Evolutionary conservation across 2,797 vertebrate species (phyloP), one percentile per base, ranked within the genome.

Genomic region (Tolypeutes matacus): DNA sequence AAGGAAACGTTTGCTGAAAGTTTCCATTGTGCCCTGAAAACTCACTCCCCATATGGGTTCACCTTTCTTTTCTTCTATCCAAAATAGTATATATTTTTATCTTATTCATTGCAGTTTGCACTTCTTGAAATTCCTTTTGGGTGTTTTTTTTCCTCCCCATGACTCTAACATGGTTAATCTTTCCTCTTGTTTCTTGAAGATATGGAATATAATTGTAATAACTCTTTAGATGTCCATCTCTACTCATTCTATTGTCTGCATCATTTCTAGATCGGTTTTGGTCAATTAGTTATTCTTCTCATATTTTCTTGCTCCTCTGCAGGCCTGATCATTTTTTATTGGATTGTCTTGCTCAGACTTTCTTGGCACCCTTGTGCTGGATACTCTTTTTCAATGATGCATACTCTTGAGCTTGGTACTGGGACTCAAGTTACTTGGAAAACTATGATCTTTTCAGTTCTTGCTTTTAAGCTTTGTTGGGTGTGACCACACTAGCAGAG

Each of bases 391-490:
- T 9, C 18, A 58, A 29, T 23, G 67, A 42, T 69, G n/a, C 15
- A 34, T 58, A 85, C 76, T 53, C n/a, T 75, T 64, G 46, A 64
- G 60, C 58, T 77, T 67, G 56, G 62, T 77, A 77, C 29, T 92
- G 11, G 65, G 21, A 56, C 34, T 85, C 29, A 75, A 64, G 34
- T 77, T 75, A 75, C 69, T 51, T 25, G 36, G 46, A 84, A 75
- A 91, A 46, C 39, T 67, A 10, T n/a, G 27, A 49, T 58, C 7
- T 25, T 64, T 18, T 12, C 5, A 17, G n/a, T 56, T 17, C 21
- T 85, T 92, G 56, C 20, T 76, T 46, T 77, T 85, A 77, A 92
- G 17, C 7, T 77, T 85, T 85, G 14, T 85, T 77, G 42, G 34
- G 5, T 77, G 31, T 69, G 39, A 56, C 23, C n/a, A 69, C 29